Percentiles rank a stretch among this genome's conserved stretches.
Conservation (phyloP, 2,797 vertebrate species). For the Merluccius polli region DNA sequence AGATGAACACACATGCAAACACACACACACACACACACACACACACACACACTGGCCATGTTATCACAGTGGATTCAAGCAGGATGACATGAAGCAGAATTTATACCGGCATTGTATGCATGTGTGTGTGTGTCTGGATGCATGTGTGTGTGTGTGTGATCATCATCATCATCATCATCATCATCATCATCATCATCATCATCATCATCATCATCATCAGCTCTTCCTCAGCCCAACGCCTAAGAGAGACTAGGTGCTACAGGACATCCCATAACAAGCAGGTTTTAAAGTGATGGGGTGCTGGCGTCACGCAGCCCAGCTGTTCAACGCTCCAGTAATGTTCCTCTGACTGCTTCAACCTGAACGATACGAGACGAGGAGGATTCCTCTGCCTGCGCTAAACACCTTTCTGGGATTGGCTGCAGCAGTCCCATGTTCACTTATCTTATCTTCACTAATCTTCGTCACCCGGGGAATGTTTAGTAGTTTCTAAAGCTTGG, state of each 20-base stretch:
- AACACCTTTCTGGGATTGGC: not conserved
- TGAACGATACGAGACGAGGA: constrained; percentile 21
- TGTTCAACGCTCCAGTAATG: constrained; percentile 51
- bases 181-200: no score
- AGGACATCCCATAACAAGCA: constrained; percentile 26
- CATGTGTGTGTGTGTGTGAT: not conserved
- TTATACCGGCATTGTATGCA: not conserved
- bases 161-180: no score
- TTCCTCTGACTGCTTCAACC: not conserved
- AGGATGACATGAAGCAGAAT: not conserved
- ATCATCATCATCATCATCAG: constrained; percentile 37
- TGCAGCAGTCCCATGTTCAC: not conserved
- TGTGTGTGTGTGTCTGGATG: not conserved
- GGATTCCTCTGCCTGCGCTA: constrained; percentile 16
- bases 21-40: no score
- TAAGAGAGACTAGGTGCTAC: constrained; percentile 43
- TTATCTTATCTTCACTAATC: no score
- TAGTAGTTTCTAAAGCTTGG: constrained; percentile 20
- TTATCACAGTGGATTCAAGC: not conserved
- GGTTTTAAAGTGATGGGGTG: constrained; percentile 49
- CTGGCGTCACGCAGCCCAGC: constrained; percentile 55
- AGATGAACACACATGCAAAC: no score
- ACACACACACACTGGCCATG: not conserved
- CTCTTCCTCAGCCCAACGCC: constrained; percentile 13
- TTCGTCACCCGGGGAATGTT: not conserved